Evolutionary conservation across 2,113 vertebrate species (phyloP), one percentile per base, ranked within the genome.

Genomic region (Vulpes lagopus): DNA sequence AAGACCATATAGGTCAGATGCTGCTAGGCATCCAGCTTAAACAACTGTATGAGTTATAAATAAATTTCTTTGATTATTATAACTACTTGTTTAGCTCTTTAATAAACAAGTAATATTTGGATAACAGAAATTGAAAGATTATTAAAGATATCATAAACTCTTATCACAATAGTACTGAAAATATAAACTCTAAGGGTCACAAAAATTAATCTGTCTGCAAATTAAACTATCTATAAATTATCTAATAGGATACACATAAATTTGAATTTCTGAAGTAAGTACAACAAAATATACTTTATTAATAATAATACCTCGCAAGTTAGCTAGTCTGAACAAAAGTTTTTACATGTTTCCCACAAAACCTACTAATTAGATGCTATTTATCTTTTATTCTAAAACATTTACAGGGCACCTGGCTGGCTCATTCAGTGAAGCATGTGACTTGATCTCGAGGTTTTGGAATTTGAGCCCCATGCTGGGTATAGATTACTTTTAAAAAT

Each of bases 201-300:
- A 92, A 83, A 95, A 95, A 57, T 89, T 86, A 94, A 95, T 65
- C 65, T 96, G 59, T 73, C 79, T 88, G 14, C 86, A 95, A 91
- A 96, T n/a, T 91, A 65, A 78, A 94, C 51, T 32, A 88, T 2
- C 43, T 93, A 88, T 2, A 95, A 91, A 85, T 49, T 35, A 94
- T 43, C 25, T 38, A 93, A 49, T 27, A 94, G 32, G 22, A 96
- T 92, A 95, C 38, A 96, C 22, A 92, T 35, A 89, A 69, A 93
- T 86, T n/a, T 95, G 11, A 91, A 89, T 73, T 62, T 92, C 55
- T 92, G 17, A 93, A 95, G 65, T 64, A 95, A 93, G 60, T 65
- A 95, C 19, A 95, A 88, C 27, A 94, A 93, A 90, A 85, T 85
- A 81, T 0, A 87, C 23, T 93, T 92, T 89, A 96, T 80, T 84